Base-by-base conservation (phyloP, 2,797 vertebrate species). In the Tamandua tetradactyla region DNA sequence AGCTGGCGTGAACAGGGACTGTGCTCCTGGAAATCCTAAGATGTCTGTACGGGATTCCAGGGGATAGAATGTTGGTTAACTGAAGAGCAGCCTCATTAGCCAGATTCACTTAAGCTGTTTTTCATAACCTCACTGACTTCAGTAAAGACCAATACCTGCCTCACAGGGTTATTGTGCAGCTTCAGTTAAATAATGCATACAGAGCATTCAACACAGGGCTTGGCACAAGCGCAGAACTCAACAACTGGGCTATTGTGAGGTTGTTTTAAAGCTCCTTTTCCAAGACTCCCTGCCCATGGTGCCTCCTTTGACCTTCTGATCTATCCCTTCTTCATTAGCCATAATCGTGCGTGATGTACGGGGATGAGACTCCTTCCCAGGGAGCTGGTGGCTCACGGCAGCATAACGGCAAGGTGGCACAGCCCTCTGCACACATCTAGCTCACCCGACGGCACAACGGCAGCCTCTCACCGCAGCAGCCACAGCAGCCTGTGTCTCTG, bases 21-120 rank as follows among this genome's bases (percentile, higher is more conserved):
- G n/a, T 69, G 96, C 96, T 97, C 88, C 96, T 97, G 95, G 95
- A 97, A 96, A 95, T 87, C 94, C 97, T 95, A 86, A 95, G 90
- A 64, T 95, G 94, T 96, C 92, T 96, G 87, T 62, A 69, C 10
- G 14, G 94, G 68, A 92, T 94, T 97, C 87, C 80, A 96, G 90
- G 71, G 92, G 91, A 91, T 75, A 93, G 93, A 93, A 75, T 80
- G 94, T 68, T 85, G 74, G 78, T 93, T 76, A 96, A 80, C 82
- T 75, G 92, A 96, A 25, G 64, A 80, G 55, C 55, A 55, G 2
- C 90, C 82, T 88, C 90, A 93, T 83, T 64, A 59, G 92, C 71
- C 93, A 95, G 92, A 72, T 66, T 69, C n/a, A 92, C 64, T 93
- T 82, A 69, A 72, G 25, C 85, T 96, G 72, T 79, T 96, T 95